phyloP scores from a whole-genome alignment of 2,888 invertebrate species.

The Nemurella pictetii region DNA sequence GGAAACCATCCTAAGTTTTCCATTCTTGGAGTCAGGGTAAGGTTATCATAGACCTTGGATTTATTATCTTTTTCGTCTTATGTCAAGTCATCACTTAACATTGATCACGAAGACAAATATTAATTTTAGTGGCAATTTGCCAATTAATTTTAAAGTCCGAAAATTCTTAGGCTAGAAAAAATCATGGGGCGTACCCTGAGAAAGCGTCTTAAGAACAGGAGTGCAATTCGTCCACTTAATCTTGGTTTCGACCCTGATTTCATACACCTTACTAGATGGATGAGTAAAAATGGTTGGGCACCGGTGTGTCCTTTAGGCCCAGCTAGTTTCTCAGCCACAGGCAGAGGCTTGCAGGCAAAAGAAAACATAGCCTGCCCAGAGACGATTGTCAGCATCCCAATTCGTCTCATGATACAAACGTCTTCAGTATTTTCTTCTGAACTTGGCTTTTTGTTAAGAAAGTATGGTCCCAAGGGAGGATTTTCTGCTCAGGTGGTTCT shows the following conservation, averaged over 20 bases:
- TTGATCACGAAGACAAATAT: not conserved
- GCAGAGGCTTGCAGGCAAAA: conserved; percentile 73
- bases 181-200: conserved; percentile 26
- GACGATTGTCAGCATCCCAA: conserved; percentile 58
- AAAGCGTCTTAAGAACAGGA: conserved; percentile 7
- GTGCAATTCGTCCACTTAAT: not conserved
- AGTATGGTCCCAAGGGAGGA: conserved; percentile 38
- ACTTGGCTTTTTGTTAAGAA: conserved; percentile 45
- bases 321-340: conserved; percentile 66
- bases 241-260: conserved; percentile 17
- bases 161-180: no score
- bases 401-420: conserved; percentile 56
- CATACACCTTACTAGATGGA: conserved; percentile 59
- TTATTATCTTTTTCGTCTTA: not conserved
- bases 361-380: conserved; percentile 60
- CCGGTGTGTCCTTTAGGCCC: conserved; percentile 61
- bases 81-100: not conserved
- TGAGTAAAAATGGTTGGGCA: conserved; percentile 58
- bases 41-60: conserved; percentile 9
- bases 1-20: not conserved
- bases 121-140: not conserved
- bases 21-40: conserved; percentile 13
- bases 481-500: conserved; percentile 70
- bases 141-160: not conserved
- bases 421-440: conserved; percentile 47